These are phyloP conservation scores for Sepioteuthis lessoniana DNA, from an alignment of 2,888 invertebrate genomes.

Conservation along the genomic window DNA sequence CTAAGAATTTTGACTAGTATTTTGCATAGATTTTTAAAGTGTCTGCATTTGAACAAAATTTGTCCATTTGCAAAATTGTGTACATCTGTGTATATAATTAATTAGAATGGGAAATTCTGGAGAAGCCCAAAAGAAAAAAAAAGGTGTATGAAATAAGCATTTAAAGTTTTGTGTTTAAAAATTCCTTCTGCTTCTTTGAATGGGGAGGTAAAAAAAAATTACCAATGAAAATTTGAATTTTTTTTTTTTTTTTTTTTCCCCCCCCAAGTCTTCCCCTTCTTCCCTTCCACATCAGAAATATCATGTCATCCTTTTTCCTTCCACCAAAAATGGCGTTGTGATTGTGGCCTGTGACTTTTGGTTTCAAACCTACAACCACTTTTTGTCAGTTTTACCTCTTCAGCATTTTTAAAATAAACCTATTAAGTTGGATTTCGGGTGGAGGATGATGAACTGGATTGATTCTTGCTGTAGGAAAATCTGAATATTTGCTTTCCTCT, in stretches of 20 bases:
- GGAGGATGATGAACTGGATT: not conserved
- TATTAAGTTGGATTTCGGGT: not conserved
- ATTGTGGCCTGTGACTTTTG: not conserved
- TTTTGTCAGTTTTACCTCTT: not conserved
- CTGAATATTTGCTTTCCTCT: not conserved
- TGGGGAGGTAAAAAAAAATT: too few species aligned
- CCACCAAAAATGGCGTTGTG: slow-evolving; percentile 21
- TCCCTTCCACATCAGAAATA: too few species aligned
- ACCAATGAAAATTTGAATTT: too few species aligned
- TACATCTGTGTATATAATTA: not conserved
- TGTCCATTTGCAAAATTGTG: not conserved
- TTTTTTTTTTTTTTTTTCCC: too few species aligned
- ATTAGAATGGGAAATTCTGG: not conserved
- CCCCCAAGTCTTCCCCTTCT: too few species aligned
- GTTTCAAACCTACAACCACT: slow-evolving; percentile 2
- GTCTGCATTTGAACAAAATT: not conserved
- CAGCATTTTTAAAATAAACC: not conserved
- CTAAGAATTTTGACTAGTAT: not conserved
- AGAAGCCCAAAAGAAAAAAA: not conserved
- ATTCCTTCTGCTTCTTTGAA: not conserved
- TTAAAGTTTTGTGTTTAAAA: not conserved
- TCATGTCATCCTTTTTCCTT: not conserved
- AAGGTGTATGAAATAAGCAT: not conserved
- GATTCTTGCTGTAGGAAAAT: not conserved
- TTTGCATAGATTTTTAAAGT: not conserved